Conservation (phyloP, 2,797 vertebrate genomes). For the Diplodus puntazzo region DNA sequence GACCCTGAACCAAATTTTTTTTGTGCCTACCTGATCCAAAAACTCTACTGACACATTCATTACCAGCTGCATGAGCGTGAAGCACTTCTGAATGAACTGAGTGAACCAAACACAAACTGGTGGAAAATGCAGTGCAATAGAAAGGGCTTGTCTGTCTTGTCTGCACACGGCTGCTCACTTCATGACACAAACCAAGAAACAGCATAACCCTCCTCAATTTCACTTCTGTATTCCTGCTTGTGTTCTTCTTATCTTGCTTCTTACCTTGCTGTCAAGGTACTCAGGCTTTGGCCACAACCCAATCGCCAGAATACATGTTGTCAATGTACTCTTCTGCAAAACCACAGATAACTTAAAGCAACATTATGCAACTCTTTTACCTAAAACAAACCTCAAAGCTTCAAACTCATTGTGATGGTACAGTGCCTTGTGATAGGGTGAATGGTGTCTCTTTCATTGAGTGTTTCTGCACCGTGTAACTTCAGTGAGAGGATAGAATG, state of each 20-base stretch:
- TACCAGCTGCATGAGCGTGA: slow-evolving; percentile 43
- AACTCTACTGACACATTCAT: slow-evolving; percentile 42
- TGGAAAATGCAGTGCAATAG: slow-evolving; percentile 38
- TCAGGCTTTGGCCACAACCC: neutral
- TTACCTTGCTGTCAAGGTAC: neutral
- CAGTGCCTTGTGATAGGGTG: too few relatives aligned
- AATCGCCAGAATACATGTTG: too few relatives aligned
- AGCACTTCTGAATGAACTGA: slow-evolving; percentile 39
- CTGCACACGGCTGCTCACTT: neutral
- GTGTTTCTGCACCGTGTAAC: too few relatives aligned
- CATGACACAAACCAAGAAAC: neutral
- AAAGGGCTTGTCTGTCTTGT: slow-evolving; percentile 5
- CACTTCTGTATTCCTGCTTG: slow-evolving; percentile 4
- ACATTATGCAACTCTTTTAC: too few relatives aligned
- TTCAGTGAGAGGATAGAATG: too few relatives aligned
- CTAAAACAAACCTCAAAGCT: too few relatives aligned
- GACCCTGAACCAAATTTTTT: slow-evolving; percentile 23
- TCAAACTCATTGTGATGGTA: too few relatives aligned
- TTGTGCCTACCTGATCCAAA: slow-evolving; percentile 44
- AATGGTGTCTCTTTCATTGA: too few relatives aligned
- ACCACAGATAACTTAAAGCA: too few relatives aligned
- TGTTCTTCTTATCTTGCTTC: neutral
- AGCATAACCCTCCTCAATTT: neutral
- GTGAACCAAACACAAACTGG: slow-evolving; percentile 49
- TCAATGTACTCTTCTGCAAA: too few relatives aligned